phyloP scores from a whole-genome alignment of 2,888 invertebrate genomes.

The Lymantria dispar region DNA sequence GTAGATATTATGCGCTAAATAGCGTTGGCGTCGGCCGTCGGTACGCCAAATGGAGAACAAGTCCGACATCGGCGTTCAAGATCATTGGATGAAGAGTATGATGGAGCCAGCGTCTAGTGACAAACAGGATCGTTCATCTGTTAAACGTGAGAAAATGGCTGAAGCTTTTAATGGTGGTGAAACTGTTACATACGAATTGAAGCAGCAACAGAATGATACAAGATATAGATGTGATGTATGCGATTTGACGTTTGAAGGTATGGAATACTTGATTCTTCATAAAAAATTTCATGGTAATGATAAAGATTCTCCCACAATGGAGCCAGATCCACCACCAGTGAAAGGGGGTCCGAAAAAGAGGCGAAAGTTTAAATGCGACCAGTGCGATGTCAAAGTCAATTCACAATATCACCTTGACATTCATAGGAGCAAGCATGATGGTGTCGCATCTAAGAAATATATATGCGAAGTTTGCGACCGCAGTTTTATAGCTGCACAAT shows the following conservation, averaged over 20 bases:
- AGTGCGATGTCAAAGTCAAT: conserved; percentile 75
- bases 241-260: conserved; percentile 69
- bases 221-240: conserved; percentile 72
- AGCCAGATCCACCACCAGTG: conserved; percentile 49
- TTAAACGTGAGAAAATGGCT: conserved; percentile 76
- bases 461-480: conserved; percentile 73
- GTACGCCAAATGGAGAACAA: conserved; percentile 67
- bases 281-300: conserved; percentile 76
- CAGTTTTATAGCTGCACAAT: conserved; percentile 74
- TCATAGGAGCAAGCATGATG: conserved; percentile 74
- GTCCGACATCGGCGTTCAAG: conserved; percentile 66
- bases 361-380: conserved; percentile 72
- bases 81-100: conserved; percentile 78
- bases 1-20: conserved; percentile 46
- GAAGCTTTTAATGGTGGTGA: conserved; percentile 67
- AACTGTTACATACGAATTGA: conserved; percentile 60
- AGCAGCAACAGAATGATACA: conserved; percentile 54
- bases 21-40: conserved; percentile 43
- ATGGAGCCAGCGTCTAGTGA: conserved; percentile 75
- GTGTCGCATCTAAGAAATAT: conserved; percentile 65
- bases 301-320: conserved; percentile 62
- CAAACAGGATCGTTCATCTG: conserved; percentile 62
- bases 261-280: conserved; percentile 71
- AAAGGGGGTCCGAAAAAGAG: conserved; percentile 69
- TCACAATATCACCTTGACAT: conserved; percentile 76